Base-by-base conservation (phyloP, 2,888 invertebrate genomes). In the Epirrhoe tristata region DNA sequence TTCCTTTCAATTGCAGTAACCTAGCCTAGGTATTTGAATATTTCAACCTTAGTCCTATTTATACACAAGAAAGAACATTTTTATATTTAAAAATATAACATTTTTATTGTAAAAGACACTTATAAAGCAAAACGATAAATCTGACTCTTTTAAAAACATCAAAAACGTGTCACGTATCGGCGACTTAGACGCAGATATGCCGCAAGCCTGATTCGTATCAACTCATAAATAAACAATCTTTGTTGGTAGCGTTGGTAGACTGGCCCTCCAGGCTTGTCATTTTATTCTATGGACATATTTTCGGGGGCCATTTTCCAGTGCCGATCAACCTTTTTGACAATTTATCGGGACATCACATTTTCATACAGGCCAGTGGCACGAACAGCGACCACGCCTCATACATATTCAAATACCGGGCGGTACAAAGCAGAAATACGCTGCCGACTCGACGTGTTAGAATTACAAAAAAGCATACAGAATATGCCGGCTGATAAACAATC, bases 311-410 rank as follows among this genome's bases (percentile, higher is more conserved):
- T 89, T 88, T 87, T 86, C 85, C 87, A 86, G 84, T 85, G 86
- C 84, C 87, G 87, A 90, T 90, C 89, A 89, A 89, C 87, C 90
- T 90, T 89, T 91, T 90, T 91, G 91, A 89, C 92, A 91, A 91
- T 91, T 92, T 92, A 91, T 92, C 91, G 90, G 90, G 81, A 86
- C 90, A 89, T 91, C 90, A 90, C 89, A 91, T 90, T 91, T 91
- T 91, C 90, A 90, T 91, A 90, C 82, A 88, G 80, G 86, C 87
- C 83, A 82, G 83, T 82, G 82, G 85, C 86, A 86, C 86, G 87
- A 82, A 84, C 85, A 81, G 75, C 79, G 83, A 78, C 82, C 83
- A 80, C 83, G 81, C 76, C 88, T 92, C 91, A 91, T 92, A 88
- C 91, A 92, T 92, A 92, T 92, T 92, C 92, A 92, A 89, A 90